Percentiles rank a stretch among this genome's conserved stretches.
Conservation (phyloP, 2,797 vertebrate species). For the Anas flavirostris region DNA sequence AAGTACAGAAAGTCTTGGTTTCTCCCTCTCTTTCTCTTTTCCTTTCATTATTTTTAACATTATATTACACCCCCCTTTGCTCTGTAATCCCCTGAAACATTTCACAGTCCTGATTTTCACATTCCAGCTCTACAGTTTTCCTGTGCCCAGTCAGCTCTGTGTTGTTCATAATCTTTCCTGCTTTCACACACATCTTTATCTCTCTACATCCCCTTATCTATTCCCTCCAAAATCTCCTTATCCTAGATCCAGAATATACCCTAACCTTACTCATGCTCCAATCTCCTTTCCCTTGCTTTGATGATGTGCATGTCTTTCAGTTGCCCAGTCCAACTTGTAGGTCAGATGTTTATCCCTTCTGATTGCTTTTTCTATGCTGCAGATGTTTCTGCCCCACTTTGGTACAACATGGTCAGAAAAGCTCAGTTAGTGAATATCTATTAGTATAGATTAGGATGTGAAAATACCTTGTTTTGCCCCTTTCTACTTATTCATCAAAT, state of each 20-base stretch:
- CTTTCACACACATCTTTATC: conserved; percentile 26
- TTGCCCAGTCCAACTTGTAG: background rate
- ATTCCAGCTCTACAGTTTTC: background rate
- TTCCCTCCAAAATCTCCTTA: conserved; percentile 24
- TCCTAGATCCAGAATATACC: background rate
- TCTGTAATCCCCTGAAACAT: conserved; percentile 16
- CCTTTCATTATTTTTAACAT: background rate
- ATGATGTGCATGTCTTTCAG: background rate
- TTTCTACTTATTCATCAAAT: background rate
- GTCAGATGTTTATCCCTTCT: background rate
- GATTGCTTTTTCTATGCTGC: background rate
- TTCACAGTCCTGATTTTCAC: conserved; percentile 14
- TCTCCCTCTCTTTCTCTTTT: background rate
- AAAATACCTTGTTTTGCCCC: background rate
- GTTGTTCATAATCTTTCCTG: conserved; percentile 28
- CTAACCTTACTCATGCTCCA: background rate
- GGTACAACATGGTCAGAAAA: background rate
- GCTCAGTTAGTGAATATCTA: background rate
- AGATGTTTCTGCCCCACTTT: background rate
- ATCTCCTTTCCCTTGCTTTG: background rate
- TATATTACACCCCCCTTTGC: background rate
- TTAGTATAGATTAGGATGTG: background rate
- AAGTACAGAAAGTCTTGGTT: background rate
- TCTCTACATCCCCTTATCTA: conserved; percentile 19
- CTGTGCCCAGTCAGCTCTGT: background rate